Evolutionary conservation across 2,797 vertebrate genomes (phyloP), one percentile per base, ranked within the genome.

Genomic region (Synanceia verrucosa): DNA sequence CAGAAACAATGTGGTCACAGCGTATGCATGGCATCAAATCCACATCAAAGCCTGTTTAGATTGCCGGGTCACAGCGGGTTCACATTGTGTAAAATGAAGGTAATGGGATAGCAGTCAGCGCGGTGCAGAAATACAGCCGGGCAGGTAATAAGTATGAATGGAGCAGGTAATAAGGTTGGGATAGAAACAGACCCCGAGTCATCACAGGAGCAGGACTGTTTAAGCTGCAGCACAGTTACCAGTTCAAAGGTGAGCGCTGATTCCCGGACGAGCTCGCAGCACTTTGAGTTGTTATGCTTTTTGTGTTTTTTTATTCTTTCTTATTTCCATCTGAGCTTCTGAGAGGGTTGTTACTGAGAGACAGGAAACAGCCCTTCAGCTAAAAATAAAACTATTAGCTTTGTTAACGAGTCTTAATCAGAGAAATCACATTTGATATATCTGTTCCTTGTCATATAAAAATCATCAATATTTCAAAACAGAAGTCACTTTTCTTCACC

Each of bases 1-100:
- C 77, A 73, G 81, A 89, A 91, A 91, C 91, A 91, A 88, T 78
- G 83, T 74, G 90, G 86, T 79, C 85, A 52, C 79, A 68, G 37
- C 78, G 65, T 86, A 87, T 79, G 88, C 84, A 78, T 39, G 37
- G 80, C 84, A 84, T 90, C 89, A 86, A 88, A 91, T 89, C 86
- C 85, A 88, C 91, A 92, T 91, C 90, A 88, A 84, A 91, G 87
- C 82, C 76, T 86, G 89, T 88, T 93, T 89, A 88, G 85, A 91
- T 86, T 90, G 85, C 81, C 76, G n/a, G 91, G 90, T 92, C 90
- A 87, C 73, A 47, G 77, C 36, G 9, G 88, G 92, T 87, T 87
- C 87, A 84, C 76, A 8, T 65, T 75, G 84, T 79, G 81, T 84
- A 88, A 90, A 91, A 88, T 76, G 87, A 85, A 81, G 89, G 90